These are phyloP conservation scores for Dasypus novemcinctus DNA, from an alignment of 2,113 vertebrate genomes.

Conservation along the genomic window DNA sequence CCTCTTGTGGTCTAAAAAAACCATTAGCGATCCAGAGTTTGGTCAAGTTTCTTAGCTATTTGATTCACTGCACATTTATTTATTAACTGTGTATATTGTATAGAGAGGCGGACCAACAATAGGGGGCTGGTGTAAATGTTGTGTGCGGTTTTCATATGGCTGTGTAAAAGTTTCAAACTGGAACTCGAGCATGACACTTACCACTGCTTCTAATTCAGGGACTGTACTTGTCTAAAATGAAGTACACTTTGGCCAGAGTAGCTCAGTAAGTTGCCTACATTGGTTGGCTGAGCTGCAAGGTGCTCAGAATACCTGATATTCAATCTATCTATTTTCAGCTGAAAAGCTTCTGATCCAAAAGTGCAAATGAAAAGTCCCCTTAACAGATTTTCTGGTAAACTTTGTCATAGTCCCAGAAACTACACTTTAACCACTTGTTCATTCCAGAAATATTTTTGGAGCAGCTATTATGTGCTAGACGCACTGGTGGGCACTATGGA, in stretches of 20 bases:
- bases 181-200: not conserved
- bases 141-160: not conserved
- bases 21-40: not conserved
- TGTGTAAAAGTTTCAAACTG: not conserved
- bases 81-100: not conserved
- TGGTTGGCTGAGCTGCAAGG: not conserved
- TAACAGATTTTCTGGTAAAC: not conserved
- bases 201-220: not conserved
- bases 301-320: not conserved
- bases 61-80: not conserved
- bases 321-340: not conserved
- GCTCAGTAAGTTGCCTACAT: not conserved
- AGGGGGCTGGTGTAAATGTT: not conserved
- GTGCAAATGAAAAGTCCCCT: not conserved
- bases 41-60: not conserved
- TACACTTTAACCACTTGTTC: not conserved
- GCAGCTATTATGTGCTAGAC: not conserved
- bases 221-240: not conserved
- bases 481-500: not conserved
- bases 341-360: not conserved
- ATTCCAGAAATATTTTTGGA: not conserved
- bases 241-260: not conserved
- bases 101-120: not conserved
- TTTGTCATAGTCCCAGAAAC: not conserved
- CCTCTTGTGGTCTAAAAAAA: conserved; percentile 78